Percentiles rank a stretch among this genome's conserved stretches.
phyloP scores from a whole-genome alignment of 1,140 invertebrate species.

The Atta colombica region DNA sequence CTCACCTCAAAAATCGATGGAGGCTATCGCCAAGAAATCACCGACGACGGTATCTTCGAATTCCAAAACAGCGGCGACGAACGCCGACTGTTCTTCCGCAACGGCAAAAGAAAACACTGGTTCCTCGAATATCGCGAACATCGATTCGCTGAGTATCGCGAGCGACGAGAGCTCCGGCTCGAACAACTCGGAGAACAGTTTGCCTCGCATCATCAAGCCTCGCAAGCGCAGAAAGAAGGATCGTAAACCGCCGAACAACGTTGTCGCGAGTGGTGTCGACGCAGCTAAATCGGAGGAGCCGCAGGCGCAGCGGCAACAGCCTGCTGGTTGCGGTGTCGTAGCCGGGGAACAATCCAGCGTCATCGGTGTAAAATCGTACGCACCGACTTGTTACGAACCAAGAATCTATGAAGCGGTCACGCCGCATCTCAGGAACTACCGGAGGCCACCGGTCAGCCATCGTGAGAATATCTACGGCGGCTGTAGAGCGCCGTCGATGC shows the following conservation, averaged over 20 bases:
- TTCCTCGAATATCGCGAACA: conserved; percentile 82
- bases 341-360: conserved; percentile 76
- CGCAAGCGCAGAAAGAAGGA: conserved; percentile 96
- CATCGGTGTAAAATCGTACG: conserved; percentile 81
- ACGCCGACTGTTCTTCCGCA: conserved; percentile 59
- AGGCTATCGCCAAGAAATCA: conserved; percentile 54
- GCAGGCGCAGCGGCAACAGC: conserved; percentile 80
- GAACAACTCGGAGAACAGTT: conserved; percentile 91
- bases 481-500: conserved; percentile 75
- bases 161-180: conserved; percentile 92
- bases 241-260: conserved; percentile 89
- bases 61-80: conserved; percentile 51
- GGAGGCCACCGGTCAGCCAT: conserved; percentile 71
- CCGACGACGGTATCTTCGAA: neutral
- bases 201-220: conserved; percentile 95
- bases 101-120: conserved; percentile 64
- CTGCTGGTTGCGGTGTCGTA: conserved; percentile 67
- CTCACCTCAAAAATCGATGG: conserved; percentile 65
- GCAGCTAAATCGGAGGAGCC: conserved; percentile 84
- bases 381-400: conserved; percentile 79
- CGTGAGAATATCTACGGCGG: conserved; percentile 77
- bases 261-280: conserved; percentile 78
- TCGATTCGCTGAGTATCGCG: conserved; percentile 90
- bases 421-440: conserved; percentile 70
- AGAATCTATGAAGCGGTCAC: conserved; percentile 73